Conservation (phyloP, 2,797 vertebrate genomes). For the Lacerta viridis region DNA sequence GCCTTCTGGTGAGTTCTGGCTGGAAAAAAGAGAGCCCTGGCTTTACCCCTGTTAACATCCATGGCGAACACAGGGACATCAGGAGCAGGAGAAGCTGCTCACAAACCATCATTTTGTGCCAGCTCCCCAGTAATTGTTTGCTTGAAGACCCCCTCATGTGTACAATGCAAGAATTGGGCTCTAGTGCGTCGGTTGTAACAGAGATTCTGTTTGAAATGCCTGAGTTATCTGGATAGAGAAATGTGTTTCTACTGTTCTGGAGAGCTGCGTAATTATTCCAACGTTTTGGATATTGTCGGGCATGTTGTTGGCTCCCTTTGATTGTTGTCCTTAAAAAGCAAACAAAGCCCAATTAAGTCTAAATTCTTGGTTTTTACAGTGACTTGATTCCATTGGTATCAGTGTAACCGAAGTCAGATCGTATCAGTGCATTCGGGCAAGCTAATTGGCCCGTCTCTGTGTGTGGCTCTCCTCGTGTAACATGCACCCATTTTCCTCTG, state of each 20-base stretch:
- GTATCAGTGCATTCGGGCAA: background rate
- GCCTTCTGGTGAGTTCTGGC: no score
- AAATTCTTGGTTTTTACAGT: background rate
- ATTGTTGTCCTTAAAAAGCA: background rate
- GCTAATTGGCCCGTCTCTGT: background rate
- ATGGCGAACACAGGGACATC: background rate
- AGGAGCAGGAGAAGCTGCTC: background rate
- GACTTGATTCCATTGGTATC: background rate
- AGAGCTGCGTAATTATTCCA: background rate
- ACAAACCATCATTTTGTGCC: background rate
- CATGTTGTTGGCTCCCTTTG: background rate
- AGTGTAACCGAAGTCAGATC: background rate
- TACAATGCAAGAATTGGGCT: background rate
- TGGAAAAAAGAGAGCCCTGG: no score
- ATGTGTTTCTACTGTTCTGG: background rate
- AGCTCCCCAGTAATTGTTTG: background rate
- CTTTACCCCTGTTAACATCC: background rate
- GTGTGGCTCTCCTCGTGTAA: background rate
- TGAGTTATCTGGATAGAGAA: background rate
- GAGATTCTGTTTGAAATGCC: background rate
- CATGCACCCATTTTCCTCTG: background rate
- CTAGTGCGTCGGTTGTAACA: background rate
- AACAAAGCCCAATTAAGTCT: background rate
- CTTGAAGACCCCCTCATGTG: background rate
- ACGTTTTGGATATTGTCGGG: background rate